A percentile compares a stretch with the other conserved stretches of the same genome.
phyloP scores from a whole-genome alignment of 1,140 invertebrate species.

The Rhyacophila brunnea region DNA sequence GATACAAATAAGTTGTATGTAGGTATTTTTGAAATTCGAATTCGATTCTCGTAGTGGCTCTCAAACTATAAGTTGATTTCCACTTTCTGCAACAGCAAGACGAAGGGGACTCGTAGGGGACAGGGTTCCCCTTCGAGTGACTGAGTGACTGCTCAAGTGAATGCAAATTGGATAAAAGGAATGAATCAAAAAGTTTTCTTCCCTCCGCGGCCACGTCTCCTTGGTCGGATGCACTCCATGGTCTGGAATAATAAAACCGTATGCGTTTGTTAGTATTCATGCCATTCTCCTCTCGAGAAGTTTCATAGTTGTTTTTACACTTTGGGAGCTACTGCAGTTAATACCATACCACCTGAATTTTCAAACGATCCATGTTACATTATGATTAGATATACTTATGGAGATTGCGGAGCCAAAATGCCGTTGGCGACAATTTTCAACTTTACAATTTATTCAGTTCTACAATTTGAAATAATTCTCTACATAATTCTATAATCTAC shows the following conservation, averaged over 20 bases:
- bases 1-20: background rate
- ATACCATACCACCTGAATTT: background rate
- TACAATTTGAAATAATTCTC: too few species aligned
- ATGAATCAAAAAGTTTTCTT: constrained; percentile 36
- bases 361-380: background rate
- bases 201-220: constrained; percentile 23
- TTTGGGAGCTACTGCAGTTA: too few species aligned
- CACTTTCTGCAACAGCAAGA: background rate
- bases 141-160: constrained; percentile 36
- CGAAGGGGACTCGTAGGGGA: background rate
- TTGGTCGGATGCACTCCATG: constrained; percentile 13
- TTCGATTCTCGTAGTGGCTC: too few species aligned
- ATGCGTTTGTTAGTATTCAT: too few species aligned
- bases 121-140: constrained; percentile 29
- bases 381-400: background rate
- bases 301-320: too few species aligned
- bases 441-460: too few species aligned
- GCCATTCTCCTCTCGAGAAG: too few species aligned
- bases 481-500: too few species aligned
- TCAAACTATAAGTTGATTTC: background rate
- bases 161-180: constrained; percentile 37
- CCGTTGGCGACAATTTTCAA: too few species aligned
- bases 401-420: background rate
- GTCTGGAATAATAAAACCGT: too few species aligned
- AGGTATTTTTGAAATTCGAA: too few species aligned